Evolutionary conservation across 2,797 vertebrate genomes (phyloP).

Genomic region (Microtus agrestis): DNA sequence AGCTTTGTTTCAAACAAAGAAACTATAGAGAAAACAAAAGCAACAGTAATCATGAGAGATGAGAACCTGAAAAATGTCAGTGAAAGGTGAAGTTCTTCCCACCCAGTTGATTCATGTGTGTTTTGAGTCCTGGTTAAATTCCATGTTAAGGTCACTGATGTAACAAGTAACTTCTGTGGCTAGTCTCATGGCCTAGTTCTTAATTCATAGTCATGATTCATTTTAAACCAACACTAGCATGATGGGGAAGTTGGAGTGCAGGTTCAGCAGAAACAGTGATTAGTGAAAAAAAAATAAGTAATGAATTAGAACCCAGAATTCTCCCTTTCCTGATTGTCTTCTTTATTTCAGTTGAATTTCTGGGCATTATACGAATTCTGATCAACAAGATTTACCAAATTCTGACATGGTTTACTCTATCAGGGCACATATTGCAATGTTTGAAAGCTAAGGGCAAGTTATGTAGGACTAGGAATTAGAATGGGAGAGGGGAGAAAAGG

Average conservation of each 20-base stretch:
- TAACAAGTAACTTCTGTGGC: constrained; percentile 12
- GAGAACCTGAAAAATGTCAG: constrained; percentile 1
- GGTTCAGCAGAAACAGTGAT: background rate
- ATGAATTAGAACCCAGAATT: background rate
- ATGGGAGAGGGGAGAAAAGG: too few species aligned
- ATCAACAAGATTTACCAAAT: background rate
- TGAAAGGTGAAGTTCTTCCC: background rate
- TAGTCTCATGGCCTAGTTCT: constrained; percentile 33
- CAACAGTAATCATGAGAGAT: background rate
- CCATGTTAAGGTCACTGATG: constrained; percentile 31
- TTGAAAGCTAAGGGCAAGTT: background rate
- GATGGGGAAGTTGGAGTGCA: background rate
- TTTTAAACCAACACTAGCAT: constrained; percentile 19
- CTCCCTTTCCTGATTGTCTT: background rate
- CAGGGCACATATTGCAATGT: background rate
- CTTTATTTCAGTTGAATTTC: constrained; percentile 5
- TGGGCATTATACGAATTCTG: background rate
- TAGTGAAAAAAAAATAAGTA: background rate
- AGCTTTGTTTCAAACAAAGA: background rate
- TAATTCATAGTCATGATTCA: constrained; percentile 58
- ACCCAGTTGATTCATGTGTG: background rate
- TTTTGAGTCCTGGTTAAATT: constrained; percentile 1
- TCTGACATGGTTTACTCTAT: background rate
- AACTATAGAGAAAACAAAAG: background rate
- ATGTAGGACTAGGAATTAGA: background rate